These are phyloP conservation scores for Recurvirostra avosetta DNA, from an alignment of 2,113 vertebrate genomes.

Conservation along the genomic window DNA sequence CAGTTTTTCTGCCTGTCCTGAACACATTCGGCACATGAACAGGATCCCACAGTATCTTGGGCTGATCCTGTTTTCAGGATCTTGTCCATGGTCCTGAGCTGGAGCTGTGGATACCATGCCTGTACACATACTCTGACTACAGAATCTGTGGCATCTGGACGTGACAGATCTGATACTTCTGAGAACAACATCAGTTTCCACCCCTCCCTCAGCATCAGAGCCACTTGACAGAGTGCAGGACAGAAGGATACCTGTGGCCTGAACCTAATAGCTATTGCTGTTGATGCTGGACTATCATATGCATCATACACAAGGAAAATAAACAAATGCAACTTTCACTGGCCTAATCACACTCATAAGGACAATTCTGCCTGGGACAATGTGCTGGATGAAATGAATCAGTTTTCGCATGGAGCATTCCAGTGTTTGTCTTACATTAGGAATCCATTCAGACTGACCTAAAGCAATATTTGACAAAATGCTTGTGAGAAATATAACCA, in stretches of 20 bases:
- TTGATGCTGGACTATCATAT: neutral
- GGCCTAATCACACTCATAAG: neutral
- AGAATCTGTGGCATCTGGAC: neutral
- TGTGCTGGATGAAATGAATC: neutral
- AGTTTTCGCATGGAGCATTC: neutral
- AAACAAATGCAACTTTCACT: neutral
- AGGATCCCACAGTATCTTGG: neutral
- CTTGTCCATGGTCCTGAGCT: neutral
- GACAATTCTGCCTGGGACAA: neutral
- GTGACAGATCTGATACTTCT: neutral
- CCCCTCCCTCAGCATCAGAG: neutral
- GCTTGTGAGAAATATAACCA: neutral
- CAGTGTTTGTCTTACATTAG: neutral
- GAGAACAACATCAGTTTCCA: neutral
- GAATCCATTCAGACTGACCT: neutral
- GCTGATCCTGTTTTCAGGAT: neutral
- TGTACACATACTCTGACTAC: neutral
- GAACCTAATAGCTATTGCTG: neutral
- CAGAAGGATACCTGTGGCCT: neutral
- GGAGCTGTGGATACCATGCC: neutral
- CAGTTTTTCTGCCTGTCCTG: neutral
- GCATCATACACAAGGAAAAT: neutral
- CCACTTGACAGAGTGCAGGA: neutral
- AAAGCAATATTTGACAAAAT: neutral
- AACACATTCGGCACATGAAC: neutral